Percentiles rank a stretch among this genome's conserved stretches.
These are phyloP conservation scores for Dolichoris vasculosae DNA, from an alignment of 1,140 invertebrate species.

Conservation along the genomic window DNA sequence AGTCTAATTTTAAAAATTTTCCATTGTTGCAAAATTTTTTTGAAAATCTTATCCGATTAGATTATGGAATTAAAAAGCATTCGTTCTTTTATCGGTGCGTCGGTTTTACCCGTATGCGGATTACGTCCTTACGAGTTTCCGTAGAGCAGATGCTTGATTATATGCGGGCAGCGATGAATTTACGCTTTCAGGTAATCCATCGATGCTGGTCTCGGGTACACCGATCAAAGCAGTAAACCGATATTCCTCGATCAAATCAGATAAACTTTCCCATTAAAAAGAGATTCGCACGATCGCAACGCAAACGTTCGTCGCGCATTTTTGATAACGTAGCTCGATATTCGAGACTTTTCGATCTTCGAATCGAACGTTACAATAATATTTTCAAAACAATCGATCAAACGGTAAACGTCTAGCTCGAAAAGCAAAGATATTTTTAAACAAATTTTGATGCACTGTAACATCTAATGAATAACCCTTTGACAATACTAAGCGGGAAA, in stretches of 20 bases:
- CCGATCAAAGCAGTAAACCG: constrained; percentile 19
- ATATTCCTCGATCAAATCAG: constrained; percentile 19
- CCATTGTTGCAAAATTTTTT: background rate
- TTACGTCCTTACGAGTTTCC: constrained; percentile 54
- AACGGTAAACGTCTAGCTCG: background rate
- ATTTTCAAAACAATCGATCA: background rate
- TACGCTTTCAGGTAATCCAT: constrained; percentile 30
- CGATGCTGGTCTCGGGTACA: constrained; percentile 45
- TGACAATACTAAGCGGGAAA: constrained; percentile 6
- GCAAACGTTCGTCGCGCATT: background rate
- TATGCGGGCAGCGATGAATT: constrained; percentile 58
- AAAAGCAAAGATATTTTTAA: background rate
- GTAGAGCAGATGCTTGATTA: constrained; percentile 50
- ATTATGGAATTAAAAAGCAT: constrained; percentile 2
- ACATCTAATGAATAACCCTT: background rate
- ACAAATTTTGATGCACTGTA: background rate
- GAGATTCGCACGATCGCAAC: background rate
- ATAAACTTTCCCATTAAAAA: background rate
- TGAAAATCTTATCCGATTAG: background rate
- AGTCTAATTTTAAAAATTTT: too few relatives aligned
- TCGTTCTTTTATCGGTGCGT: constrained; percentile 1
- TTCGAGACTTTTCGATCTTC: background rate
- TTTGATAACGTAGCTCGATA: background rate
- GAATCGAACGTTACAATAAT: background rate
- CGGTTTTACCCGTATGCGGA: constrained; percentile 57